A percentile compares a stretch with the other conserved stretches of the same genome.
Conservation (phyloP, 2,113 vertebrate genomes). For the Heloderma charlesbogerti region DNA sequence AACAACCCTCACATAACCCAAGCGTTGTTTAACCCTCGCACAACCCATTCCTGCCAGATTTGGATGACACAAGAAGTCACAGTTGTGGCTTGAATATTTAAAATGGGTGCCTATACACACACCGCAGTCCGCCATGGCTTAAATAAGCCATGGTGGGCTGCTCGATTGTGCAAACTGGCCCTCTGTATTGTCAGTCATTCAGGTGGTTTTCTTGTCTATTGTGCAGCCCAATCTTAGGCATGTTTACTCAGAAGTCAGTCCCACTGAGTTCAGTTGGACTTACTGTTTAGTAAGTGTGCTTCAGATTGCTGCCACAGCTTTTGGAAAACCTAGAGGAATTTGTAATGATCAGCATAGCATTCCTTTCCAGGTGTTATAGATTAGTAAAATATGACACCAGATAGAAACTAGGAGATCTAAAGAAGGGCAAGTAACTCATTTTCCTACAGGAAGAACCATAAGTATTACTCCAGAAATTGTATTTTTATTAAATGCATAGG, state of each 20-base stretch:
- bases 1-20: no score
- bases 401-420: slow-evolving; percentile 29
- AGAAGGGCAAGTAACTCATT: slow-evolving; percentile 45
- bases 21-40: no score
- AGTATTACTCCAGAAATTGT: slow-evolving; percentile 66
- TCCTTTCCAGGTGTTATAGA: slow-evolving; percentile 37
- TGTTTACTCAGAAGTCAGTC: not conserved
- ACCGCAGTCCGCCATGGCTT: no score
- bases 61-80: no score
- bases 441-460: slow-evolving; percentile 32
- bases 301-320: not conserved
- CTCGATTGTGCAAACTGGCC: no score
- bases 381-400: slow-evolving; percentile 27
- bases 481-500: slow-evolving; percentile 61
- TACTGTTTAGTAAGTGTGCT: not conserved
- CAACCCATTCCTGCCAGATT: no score
- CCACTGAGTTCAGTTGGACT: not conserved
- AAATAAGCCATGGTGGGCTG: no score
- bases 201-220: slow-evolving; percentile 2
- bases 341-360: slow-evolving; percentile 4
- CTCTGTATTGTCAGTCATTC: slow-evolving; percentile 51
- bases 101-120: no score
- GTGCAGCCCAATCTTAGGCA: not conserved
- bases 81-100: no score
- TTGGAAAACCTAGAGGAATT: not conserved